Conservation (phyloP, 2,888 invertebrate genomes). For the Volucella inanis region DNA sequence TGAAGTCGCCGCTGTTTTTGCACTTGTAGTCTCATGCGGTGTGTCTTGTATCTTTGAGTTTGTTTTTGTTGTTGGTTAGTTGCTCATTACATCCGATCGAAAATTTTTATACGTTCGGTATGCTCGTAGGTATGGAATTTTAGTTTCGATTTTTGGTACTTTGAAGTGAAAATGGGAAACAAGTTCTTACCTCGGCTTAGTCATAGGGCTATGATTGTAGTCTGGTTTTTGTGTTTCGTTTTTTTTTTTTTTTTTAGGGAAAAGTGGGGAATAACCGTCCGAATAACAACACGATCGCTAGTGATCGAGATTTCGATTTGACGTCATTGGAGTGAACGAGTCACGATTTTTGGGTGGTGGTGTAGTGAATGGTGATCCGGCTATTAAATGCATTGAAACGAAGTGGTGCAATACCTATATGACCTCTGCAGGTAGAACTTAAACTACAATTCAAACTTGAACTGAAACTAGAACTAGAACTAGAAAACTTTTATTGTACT, state of each 20-base stretch:
- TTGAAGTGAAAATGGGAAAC: slow-evolving; percentile 31
- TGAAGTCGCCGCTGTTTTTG: slow-evolving; percentile 20
- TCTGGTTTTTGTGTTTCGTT: slow-evolving; percentile 5
- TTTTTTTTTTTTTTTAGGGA: slow-evolving; percentile 5
- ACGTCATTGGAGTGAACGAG: slow-evolving; percentile 33
- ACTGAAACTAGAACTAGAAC: not conserved
- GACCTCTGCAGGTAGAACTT: slow-evolving; percentile 40
- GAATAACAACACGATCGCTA: slow-evolving; percentile 10
- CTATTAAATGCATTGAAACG: not conserved
- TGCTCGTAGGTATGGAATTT: slow-evolving; percentile 25
- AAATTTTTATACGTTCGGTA: not conserved
- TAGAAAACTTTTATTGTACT: slow-evolving; percentile 21
- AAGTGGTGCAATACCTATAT: not conserved
- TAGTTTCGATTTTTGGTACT: slow-evolving; percentile 4
- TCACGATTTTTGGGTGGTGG: slow-evolving; percentile 29
- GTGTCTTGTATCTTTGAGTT: not conserved
- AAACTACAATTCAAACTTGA: not conserved
- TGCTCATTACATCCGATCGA: slow-evolving; percentile 15
- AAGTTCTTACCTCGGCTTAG: slow-evolving; percentile 46
- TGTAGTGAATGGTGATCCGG: slow-evolving; percentile 26
- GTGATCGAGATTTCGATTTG: slow-evolving; percentile 32
- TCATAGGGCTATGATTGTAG: slow-evolving; percentile 15
- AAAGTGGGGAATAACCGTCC: slow-evolving; percentile 45
- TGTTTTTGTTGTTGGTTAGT: slow-evolving; percentile 14
- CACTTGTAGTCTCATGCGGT: not conserved